These are phyloP conservation scores for Melitaea athalia DNA, from an alignment of 2,888 invertebrate genomes.

Conservation along the genomic window DNA sequence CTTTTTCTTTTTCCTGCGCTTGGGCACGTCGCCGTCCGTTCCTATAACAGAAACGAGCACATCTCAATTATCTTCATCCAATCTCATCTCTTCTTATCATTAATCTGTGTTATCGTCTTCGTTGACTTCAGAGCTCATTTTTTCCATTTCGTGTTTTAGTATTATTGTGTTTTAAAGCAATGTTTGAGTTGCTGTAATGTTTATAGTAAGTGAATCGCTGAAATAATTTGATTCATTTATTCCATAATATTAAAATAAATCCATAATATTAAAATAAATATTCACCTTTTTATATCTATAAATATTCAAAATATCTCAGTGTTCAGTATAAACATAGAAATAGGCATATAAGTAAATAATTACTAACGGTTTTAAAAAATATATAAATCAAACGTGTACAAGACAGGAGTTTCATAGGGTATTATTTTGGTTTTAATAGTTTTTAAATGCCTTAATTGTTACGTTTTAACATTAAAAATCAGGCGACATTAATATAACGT, in stretches of 20 bases:
- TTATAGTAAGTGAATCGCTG: slow-evolving; percentile 26
- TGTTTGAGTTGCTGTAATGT: slow-evolving; percentile 5
- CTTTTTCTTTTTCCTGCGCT: slow-evolving; percentile 72
- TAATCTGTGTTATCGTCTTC: slow-evolving; percentile 41
- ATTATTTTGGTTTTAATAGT: no score
- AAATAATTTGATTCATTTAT: slow-evolving; percentile 10
- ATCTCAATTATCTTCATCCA: slow-evolving; percentile 71
- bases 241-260: background rate
- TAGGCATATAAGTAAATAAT: no score
- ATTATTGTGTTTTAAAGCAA: slow-evolving; percentile 12
- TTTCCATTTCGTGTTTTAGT: slow-evolving; percentile 12
- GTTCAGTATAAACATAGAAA: no score
- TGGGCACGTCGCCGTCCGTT: slow-evolving; percentile 65
- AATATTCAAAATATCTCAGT: no score
- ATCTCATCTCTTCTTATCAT: slow-evolving; percentile 53
- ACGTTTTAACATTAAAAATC: no score
- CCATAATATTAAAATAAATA: background rate
- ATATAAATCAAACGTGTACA: no score
- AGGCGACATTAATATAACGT: no score
- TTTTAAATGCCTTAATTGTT: no score
- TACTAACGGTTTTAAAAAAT: no score
- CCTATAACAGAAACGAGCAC: slow-evolving; percentile 79
- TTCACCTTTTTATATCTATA: no score
- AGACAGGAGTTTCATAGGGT: no score
- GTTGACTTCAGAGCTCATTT: slow-evolving; percentile 37